Evolutionary conservation across 2,888 invertebrate genomes (phyloP).

Genomic region (Dasysyrphus tricinctus): DNA sequence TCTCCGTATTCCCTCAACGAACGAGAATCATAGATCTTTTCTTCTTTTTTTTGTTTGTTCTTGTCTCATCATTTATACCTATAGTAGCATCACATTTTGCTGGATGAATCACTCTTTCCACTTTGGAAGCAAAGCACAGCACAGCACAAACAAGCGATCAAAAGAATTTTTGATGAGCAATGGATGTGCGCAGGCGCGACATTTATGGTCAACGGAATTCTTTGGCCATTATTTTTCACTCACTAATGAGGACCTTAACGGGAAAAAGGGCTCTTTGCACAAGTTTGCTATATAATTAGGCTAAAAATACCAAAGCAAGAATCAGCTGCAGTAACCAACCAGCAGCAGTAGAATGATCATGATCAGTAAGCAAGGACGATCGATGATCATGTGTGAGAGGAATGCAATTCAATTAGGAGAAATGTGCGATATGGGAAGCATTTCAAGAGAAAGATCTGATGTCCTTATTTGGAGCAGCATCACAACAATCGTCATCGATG

Average conservation of each 20-base stretch:
- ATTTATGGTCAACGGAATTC: slow-evolving; percentile 73
- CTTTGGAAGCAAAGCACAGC: slow-evolving; percentile 30
- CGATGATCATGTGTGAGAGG: slow-evolving; percentile 74
- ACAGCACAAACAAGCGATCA: slow-evolving; percentile 51
- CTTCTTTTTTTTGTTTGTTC: slow-evolving; percentile 28
- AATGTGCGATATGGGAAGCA: slow-evolving; percentile 74
- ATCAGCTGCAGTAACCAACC: not conserved
- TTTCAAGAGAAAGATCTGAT: slow-evolving; percentile 54
- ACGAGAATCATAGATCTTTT: slow-evolving; percentile 64
- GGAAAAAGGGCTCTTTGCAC: slow-evolving; percentile 59
- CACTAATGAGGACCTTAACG: slow-evolving; percentile 75
- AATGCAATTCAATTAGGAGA: slow-evolving; percentile 74
- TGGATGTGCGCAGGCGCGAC: slow-evolving; percentile 57
- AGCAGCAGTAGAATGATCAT: not conserved
- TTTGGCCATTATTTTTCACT: slow-evolving; percentile 70
- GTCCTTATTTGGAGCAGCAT: slow-evolving; percentile 43
- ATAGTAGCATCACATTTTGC: slow-evolving; percentile 28
- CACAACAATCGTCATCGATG: not conserved
- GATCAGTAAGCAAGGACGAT: slow-evolving; percentile 65
- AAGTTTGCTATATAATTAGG: slow-evolving; percentile 58
- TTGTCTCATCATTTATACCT: slow-evolving; percentile 44
- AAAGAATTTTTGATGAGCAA: slow-evolving; percentile 76
- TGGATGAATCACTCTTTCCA: slow-evolving; percentile 73
- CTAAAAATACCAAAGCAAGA: slow-evolving; percentile 63
- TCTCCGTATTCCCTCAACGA: slow-evolving; percentile 62